Percentiles rank a stretch among this genome's conserved stretches.
These are phyloP conservation scores for cat (Felis catus) DNA, from an alignment of 2,113 vertebrate species.

Conservation along the genomic window F.catus_Fca126_mat1.0 CM031418.1:45975001-45975500, in stretches of 20 bases:
- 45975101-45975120: conserved; percentile 97
- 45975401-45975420: not conserved
- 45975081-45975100: conserved; percentile 94
- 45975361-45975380: not conserved
- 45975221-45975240: not conserved
- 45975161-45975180: conserved; percentile 97
- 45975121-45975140: conserved; percentile 98
- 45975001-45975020: conserved; percentile 89
- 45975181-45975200: conserved; percentile 48
- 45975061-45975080: conserved; percentile 98
- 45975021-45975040: conserved; percentile 95
- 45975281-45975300: not conserved
- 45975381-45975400: not conserved
- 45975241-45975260: not conserved
- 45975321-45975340: not conserved
- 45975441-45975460: not conserved
- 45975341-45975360: not conserved
- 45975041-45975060: conserved; percentile 97
- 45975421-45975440: not conserved
- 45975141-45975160: conserved; percentile 99
- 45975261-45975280: not conserved
- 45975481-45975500: not conserved
- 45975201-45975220: not conserved
- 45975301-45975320: not conserved
- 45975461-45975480: not conserved